Percentiles rank a stretch among this genome's conserved stretches.
phyloP scores from a whole-genome alignment of 1,140 invertebrate species.

The Anadara kagoshimensis region DNA sequence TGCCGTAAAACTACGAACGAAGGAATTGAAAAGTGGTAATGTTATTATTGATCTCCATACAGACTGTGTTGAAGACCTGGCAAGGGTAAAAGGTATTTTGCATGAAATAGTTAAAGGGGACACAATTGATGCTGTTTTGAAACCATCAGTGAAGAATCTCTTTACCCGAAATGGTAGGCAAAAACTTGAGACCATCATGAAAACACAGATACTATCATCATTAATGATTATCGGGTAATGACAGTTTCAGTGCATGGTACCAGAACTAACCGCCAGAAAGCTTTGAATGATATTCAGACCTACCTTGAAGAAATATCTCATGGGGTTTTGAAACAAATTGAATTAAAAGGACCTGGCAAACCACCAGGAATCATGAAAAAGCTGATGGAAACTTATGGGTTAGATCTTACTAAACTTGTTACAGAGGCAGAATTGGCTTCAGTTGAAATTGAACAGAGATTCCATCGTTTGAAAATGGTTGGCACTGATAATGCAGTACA shows the following conservation, averaged over 20 bases:
- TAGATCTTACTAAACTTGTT: constrained; percentile 39
- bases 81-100: constrained; percentile 34
- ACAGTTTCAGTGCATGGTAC: constrained; percentile 54
- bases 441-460: constrained; percentile 45
- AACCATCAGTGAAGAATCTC: constrained; percentile 24
- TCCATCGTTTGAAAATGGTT: constrained; percentile 49
- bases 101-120: constrained; percentile 47
- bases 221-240: constrained; percentile 46
- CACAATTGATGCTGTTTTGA: constrained; percentile 38
- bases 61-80: constrained; percentile 28
- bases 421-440: constrained; percentile 23
- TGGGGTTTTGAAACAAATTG: constrained; percentile 29
- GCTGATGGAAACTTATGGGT: constrained; percentile 45
- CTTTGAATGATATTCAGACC: constrained; percentile 29
- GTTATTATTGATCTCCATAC: constrained; percentile 45
- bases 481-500: constrained; percentile 47
- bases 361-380: constrained; percentile 63
- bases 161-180: constrained; percentile 46
- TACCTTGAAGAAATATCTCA: constrained; percentile 40
- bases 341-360: constrained; percentile 44
- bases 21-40: constrained; percentile 35
- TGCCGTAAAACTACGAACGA: constrained; percentile 16
- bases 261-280: constrained; percentile 11
- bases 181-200: constrained; percentile 42
- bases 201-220: constrained; percentile 42